phyloP scores from a whole-genome alignment of 2,888 invertebrate species.

The Cerceris rybyensis region DNA sequence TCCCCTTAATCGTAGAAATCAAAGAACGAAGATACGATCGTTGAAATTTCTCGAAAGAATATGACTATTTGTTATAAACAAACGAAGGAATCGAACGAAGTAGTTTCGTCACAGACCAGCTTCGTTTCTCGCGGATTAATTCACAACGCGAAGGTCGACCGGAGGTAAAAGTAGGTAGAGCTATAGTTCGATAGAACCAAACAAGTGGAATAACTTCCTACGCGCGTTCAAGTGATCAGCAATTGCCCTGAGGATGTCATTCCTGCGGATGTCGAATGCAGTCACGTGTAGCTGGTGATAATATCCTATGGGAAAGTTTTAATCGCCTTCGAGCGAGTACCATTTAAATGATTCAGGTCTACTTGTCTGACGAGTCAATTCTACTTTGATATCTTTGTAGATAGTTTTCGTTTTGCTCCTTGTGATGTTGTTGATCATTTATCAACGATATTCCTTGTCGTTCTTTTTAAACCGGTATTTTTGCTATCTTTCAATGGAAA shows the following conservation, averaged over 20 bases:
- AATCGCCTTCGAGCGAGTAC: conserved; percentile 19
- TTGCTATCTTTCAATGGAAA: no score
- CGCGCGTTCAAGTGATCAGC: conserved; percentile 37
- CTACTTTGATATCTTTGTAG: no score
- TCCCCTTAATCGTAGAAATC: no score
- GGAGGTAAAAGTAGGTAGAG: conserved; percentile 61
- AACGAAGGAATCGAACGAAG: no score
- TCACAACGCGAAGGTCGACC: conserved; percentile 51
- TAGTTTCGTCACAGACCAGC: not conserved
- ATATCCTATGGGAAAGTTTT: conserved; percentile 25
- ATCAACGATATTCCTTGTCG: no score
- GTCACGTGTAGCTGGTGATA: conserved; percentile 36
- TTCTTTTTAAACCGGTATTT: no score
- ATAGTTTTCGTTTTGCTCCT: no score
- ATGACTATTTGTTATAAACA: no score
- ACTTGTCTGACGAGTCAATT: no score
- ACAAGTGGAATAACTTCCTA: conserved; percentile 62
- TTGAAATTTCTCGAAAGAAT: no score
- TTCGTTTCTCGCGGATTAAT: conserved; percentile 12
- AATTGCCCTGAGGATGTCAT: conserved; percentile 47
- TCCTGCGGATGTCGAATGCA: conserved; percentile 28
- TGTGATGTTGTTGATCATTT: no score
- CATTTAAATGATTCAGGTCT: conserved; percentile 16
- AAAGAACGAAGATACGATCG: no score
- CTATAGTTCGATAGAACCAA: conserved; percentile 23